Evolutionary conservation across 2,797 vertebrate species (phyloP), one percentile per base, ranked within the genome.

Genomic region (Crenichthys baileyi): DNA sequence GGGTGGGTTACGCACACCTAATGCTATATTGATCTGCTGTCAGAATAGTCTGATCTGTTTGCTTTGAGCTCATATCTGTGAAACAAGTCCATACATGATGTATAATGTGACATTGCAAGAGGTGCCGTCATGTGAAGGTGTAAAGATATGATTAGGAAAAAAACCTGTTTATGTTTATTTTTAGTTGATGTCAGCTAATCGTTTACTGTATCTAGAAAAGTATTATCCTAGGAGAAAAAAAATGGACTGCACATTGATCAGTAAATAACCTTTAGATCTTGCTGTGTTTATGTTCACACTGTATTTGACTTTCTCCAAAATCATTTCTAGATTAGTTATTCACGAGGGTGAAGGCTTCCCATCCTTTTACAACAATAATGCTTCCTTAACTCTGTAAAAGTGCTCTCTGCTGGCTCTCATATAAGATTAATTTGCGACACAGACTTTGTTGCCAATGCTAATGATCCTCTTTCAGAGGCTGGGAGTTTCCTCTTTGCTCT

Each of bases 381-480:
- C 77, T 83, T 86, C 83, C 82, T 89, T 87, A 85, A 87, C 83
- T 84, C 39, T 76, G 58, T 91, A 90, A 94, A 94, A 90, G 90
- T 79, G 53, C 75, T 83, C 83, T 90, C 71, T 0, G 55, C 79
- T 86, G 75, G 76, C 83, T 90, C 88, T 87, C 88, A 87, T 88
- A 84, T 80, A 86, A 83, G 84, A 90, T 89, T 85, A 86, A 90
- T 91, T 89, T 89, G 85, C 82, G 72, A 86, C 81, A 81, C 75
- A 63, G 78, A 76, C 79, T 89, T 89, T 92, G 86, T 91, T 82
- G 78, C 79, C 81, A 83, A 91, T 95, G 90, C 85, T 93, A 95
- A 93, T 94, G 89, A 91, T 90, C 73, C 85, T 83, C 86, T 92
- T 91, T 92, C 87, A 92, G 83, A 77, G 79, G 85, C 79, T 50